Conservation (phyloP, 1,140 invertebrate species). For the Sinonovacula constricta region DNA sequence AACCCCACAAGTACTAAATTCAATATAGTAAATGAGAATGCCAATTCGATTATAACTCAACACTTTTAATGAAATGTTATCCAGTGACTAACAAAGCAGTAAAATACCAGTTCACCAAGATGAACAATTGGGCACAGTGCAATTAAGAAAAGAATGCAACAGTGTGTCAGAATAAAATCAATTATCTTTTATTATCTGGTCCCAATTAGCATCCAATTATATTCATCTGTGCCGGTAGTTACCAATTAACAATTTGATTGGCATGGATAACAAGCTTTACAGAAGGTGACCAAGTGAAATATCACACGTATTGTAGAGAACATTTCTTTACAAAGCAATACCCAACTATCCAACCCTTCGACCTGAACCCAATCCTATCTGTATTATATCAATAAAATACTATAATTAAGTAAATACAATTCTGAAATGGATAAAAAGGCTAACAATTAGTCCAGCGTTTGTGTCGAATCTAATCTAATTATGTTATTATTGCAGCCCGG, state of each 20-base stretch:
- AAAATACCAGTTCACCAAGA: too few relatives aligned
- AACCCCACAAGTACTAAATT: too few relatives aligned
- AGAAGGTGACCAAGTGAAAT: neutral
- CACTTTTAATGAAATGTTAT: too few relatives aligned
- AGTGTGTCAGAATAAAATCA: too few relatives aligned
- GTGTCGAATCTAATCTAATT: constrained; percentile 46
- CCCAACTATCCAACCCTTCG: neutral
- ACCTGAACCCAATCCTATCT: constrained; percentile 11
- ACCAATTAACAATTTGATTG: neutral
- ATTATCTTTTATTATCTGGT: neutral
- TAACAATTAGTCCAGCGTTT: constrained; percentile 18
- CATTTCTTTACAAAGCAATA: neutral
- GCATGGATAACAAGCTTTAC: neutral
- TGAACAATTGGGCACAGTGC: too few relatives aligned
- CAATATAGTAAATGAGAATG: too few relatives aligned
- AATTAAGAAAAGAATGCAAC: too few relatives aligned
- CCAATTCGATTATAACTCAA: too few relatives aligned
- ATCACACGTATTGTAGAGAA: neutral
- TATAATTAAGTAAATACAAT: constrained; percentile 50
- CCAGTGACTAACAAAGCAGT: too few relatives aligned
- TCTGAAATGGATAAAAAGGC: constrained; percentile 19
- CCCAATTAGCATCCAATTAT: neutral
- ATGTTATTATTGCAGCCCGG: constrained; percentile 29
- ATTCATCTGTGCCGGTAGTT: neutral
- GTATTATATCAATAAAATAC: constrained; percentile 49